Evolutionary conservation across 2,113 vertebrate species (phyloP).

Genomic region (Ceratotherium simum): DNA sequence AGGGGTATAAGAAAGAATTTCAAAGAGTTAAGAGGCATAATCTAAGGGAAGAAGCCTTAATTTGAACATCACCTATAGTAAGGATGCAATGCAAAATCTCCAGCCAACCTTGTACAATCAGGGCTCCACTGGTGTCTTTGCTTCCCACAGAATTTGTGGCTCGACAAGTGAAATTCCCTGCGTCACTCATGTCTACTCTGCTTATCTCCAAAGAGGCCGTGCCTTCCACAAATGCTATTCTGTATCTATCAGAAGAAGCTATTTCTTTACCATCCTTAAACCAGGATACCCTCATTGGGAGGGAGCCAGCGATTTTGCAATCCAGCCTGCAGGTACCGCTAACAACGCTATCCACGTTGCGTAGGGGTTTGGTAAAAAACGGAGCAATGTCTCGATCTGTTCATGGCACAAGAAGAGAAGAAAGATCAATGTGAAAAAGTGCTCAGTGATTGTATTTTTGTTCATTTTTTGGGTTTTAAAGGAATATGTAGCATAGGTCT

Average conservation of each 20-base stretch:
- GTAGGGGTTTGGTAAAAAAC: slow-evolving; percentile 95
- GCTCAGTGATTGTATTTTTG: background rate
- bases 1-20: slow-evolving; percentile 84
- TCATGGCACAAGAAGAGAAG: slow-evolving; percentile 83
- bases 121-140: slow-evolving; percentile 95
- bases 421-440: slow-evolving; percentile 55
- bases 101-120: slow-evolving; percentile 96
- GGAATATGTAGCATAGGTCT: background rate
- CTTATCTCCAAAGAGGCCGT: slow-evolving; percentile 92
- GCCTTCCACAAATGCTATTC: slow-evolving; percentile 92
- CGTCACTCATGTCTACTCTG: slow-evolving; percentile 91
- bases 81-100: slow-evolving; percentile 68
- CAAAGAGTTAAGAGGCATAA: slow-evolving; percentile 72
- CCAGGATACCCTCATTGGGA: slow-evolving; percentile 95
- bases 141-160: slow-evolving; percentile 96
- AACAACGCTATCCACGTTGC: slow-evolving; percentile 93
- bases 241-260: slow-evolving; percentile 89
- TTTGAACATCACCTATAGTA: background rate
- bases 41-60: slow-evolving; percentile 25
- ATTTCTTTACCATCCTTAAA: slow-evolving; percentile 95
- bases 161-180: slow-evolving; percentile 95
- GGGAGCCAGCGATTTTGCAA: slow-evolving; percentile 96
- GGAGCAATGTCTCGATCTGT: slow-evolving; percentile 97
- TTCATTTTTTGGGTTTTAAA: slow-evolving; percentile 32
- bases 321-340: slow-evolving; percentile 90